Conservation (phyloP, 2,888 invertebrate genomes). For the Rotaria magnacalcarata region DNA sequence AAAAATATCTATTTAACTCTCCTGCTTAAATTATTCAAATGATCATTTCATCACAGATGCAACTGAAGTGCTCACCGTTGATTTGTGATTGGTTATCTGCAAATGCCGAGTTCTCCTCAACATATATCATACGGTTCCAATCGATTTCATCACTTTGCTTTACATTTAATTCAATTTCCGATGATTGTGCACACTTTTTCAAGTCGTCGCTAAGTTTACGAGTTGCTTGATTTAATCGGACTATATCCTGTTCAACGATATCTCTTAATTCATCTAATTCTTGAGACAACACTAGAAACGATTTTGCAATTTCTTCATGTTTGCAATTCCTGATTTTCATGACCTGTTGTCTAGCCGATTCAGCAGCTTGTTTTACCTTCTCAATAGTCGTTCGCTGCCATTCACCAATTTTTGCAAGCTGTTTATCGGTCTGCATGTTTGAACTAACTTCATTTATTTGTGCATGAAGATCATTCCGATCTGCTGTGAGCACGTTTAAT, state of each 20-base stretch:
- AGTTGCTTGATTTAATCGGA: neutral
- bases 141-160: neutral
- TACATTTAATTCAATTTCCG: neutral
- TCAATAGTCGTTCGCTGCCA: neutral
- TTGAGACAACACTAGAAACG: neutral
- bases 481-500: neutral
- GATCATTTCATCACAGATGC: too few relatives aligned
- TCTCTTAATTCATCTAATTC: neutral
- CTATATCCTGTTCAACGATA: neutral
- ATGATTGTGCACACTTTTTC: neutral
- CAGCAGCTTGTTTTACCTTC: neutral
- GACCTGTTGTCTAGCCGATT: neutral
- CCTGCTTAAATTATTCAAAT: too few relatives aligned
- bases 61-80: too few relatives aligned
- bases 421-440: too few relatives aligned
- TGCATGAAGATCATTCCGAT: neutral
- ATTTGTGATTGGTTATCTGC: too few relatives aligned
- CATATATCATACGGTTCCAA: neutral
- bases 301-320: neutral
- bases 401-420: neutral
- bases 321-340: neutral
- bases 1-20: too few relatives aligned
- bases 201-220: neutral
- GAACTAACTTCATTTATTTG: neutral
- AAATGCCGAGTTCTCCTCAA: too few relatives aligned